phyloP scores from a whole-genome alignment of 2,113 vertebrate species.

The Epinephelus cyanopodus region DNA sequence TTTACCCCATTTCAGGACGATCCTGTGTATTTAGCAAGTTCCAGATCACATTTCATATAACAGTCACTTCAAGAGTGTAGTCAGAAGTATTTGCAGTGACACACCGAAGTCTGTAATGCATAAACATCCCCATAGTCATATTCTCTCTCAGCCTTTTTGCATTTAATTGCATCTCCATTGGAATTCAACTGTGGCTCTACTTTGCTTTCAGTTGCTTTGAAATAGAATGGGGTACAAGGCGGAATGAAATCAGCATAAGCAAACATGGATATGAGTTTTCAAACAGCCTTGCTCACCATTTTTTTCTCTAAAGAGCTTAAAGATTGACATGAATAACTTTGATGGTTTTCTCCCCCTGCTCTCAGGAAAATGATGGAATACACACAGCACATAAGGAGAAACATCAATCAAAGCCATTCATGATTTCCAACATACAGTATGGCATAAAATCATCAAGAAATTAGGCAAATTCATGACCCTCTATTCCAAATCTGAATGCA shows the following conservation, averaged over 20 bases:
- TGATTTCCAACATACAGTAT: conserved; percentile 34
- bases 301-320: conserved; percentile 60
- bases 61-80: background rate
- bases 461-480: conserved; percentile 61
- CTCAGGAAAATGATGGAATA: conserved; percentile 46
- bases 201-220: conserved; percentile 66
- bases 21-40: conserved; percentile 18
- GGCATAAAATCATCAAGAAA: conserved; percentile 58
- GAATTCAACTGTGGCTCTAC: conserved; percentile 52
- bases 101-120: conserved; percentile 45
- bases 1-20: background rate
- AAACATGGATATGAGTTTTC: conserved; percentile 74
- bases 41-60: conserved; percentile 20
- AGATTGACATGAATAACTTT: conserved; percentile 74
- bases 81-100: conserved; percentile 34
- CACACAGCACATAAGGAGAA: conserved; percentile 44
- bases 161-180: conserved; percentile 69
- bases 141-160: conserved; percentile 51
- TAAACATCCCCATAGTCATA: conserved; percentile 46
- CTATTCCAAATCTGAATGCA: conserved; percentile 50
- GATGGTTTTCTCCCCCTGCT: conserved; percentile 52
- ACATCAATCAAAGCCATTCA: conserved; percentile 67
- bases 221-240: conserved; percentile 57
- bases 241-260: conserved; percentile 68
- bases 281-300: conserved; percentile 65